Evolutionary conservation across 2,888 invertebrate genomes (phyloP).

Genomic region (Lottia gigantea): DNA sequence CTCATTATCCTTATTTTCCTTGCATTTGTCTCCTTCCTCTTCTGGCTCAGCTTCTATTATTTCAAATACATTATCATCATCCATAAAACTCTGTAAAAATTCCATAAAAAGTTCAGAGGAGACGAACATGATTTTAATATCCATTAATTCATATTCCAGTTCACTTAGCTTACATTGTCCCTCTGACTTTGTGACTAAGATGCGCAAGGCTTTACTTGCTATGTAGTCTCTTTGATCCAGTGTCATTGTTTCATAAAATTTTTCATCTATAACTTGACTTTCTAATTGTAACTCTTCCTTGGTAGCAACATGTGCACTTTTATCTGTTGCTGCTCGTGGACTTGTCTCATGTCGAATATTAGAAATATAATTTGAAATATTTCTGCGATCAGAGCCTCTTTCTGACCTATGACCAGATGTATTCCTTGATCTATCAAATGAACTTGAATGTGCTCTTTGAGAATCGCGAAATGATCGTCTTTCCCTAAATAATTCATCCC

Average conservation of each 20-base stretch:
- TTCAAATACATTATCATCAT: slow-evolving; percentile 5
- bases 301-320: background rate
- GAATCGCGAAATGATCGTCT: background rate
- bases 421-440: background rate
- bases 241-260: background rate
- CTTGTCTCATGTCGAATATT: background rate
- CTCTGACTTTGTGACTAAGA: background rate
- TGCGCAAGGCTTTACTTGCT: background rate
- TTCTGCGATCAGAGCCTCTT: background rate
- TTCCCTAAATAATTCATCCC: background rate
- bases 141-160: slow-evolving; percentile 3
- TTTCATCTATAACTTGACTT: slow-evolving; percentile 7
- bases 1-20: background rate
- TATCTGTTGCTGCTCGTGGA: background rate
- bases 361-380: background rate
- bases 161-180: background rate
- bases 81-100: slow-evolving; percentile 4
- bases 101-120: background rate
- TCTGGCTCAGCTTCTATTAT: background rate
- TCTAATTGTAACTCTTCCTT: background rate
- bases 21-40: background rate
- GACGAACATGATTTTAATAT: background rate
- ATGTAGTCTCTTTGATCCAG: slow-evolving; percentile 1
- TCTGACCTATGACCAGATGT: background rate
- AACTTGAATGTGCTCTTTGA: background rate